A percentile compares a stretch with the other conserved stretches of the same genome.
Evolutionary conservation across 2,888 invertebrate species (phyloP).

Genomic region (Phasia obesa): DNA sequence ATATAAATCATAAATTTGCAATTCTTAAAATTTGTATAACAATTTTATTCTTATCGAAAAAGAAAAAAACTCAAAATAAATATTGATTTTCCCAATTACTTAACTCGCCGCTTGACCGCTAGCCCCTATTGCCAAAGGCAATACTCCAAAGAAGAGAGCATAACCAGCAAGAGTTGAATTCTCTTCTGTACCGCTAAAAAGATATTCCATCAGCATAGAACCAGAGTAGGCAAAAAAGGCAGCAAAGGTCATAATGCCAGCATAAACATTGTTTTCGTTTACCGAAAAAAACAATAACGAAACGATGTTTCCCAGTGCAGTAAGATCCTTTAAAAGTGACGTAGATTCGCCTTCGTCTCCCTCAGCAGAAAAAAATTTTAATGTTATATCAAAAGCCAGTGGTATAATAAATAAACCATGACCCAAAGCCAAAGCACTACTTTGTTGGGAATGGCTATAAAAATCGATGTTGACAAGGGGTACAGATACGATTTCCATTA

Average conservation of each 20-base stretch:
- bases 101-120: background rate
- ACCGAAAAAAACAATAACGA: conserved; percentile 74
- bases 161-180: conserved; percentile 73
- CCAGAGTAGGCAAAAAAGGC: conserved; percentile 73
- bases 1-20: too few relatives aligned
- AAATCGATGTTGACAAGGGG: conserved; percentile 77
- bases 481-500: conserved; percentile 76
- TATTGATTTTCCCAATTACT: background rate
- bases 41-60: background rate
- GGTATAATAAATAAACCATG: conserved; percentile 77
- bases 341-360: conserved; percentile 74
- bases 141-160: conserved; percentile 71
- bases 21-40: background rate
- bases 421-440: conserved; percentile 74
- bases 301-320: conserved; percentile 75
- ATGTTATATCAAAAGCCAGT: conserved; percentile 74
- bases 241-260: conserved; percentile 73
- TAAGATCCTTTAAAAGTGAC: conserved; percentile 72
- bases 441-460: conserved; percentile 73
- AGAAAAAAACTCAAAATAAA: background rate
- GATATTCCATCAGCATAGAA: conserved; percentile 71
- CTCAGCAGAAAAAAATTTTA: conserved; percentile 52
- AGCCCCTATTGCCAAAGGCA: conserved; percentile 61
- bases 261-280: conserved; percentile 72
- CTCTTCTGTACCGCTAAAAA: conserved; percentile 71